Conservation (phyloP, 2,113 vertebrate genomes). For the Choloepus hoffmanni region DNA sequence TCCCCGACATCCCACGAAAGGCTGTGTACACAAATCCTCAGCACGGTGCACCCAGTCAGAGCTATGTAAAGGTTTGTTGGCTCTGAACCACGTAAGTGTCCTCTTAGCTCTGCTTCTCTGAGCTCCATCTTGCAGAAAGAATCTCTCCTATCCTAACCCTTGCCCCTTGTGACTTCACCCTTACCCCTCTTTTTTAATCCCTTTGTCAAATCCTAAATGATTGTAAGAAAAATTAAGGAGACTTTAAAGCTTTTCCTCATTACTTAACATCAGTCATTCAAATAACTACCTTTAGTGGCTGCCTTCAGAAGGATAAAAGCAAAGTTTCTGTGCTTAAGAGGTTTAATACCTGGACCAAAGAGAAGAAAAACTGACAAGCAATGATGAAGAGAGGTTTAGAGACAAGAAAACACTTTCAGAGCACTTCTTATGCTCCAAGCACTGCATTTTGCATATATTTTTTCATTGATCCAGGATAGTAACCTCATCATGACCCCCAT, state of each 20-base stretch:
- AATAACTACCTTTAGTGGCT: neutral
- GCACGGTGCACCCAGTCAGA: rapidly evolving
- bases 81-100: neutral
- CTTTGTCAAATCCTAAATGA: neutral
- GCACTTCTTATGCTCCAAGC: neutral
- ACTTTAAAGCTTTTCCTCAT: conserved; percentile 36
- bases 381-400: neutral
- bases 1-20: neutral
- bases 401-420: neutral
- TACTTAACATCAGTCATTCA: conserved; percentile 18
- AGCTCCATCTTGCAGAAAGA: neutral
- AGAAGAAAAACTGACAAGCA: neutral
- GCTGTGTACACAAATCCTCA: neutral
- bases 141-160: neutral
- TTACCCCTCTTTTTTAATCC: neutral
- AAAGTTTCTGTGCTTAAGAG: conserved; percentile 2
- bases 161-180: neutral
- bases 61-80: neutral
- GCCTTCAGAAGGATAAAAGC: conserved; percentile 8
- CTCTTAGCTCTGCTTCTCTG: neutral
- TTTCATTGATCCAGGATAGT: neutral
- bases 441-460: neutral
- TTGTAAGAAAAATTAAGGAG: neutral
- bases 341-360: neutral
- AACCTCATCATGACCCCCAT: neutral